A percentile compares a stretch with the other conserved stretches of the same genome.
Evolutionary conservation across 37 sponge, comb jelly and placozoan species (phyloP).

Genomic region (Agelas oroides): DNA sequence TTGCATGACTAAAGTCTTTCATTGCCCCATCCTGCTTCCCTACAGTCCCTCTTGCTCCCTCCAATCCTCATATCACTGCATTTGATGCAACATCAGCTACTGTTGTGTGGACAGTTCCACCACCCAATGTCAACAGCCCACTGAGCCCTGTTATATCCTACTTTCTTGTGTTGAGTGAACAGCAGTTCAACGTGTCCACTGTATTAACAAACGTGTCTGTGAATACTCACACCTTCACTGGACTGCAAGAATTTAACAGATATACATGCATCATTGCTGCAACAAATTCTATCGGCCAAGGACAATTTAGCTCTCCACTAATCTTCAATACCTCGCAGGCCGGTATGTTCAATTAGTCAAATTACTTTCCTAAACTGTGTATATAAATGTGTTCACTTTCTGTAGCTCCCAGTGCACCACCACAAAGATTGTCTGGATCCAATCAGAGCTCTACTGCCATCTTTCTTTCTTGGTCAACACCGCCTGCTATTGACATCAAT

Average conservation of each 20-base stretch:
- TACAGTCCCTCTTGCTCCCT: background rate
- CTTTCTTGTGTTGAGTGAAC: background rate
- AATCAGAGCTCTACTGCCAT: background rate
- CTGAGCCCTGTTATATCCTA: background rate
- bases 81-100: background rate
- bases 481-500: slow-evolving; percentile 21
- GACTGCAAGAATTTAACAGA: background rate
- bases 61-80: background rate
- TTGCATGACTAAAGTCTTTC: too few species aligned
- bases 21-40: background rate
- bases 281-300: background rate
- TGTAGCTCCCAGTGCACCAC: slow-evolving; percentile 30
- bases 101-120: background rate
- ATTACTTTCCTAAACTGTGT: too few species aligned
- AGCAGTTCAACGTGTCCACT: too few species aligned
- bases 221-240: background rate
- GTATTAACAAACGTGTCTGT: too few species aligned
- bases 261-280: slow-evolving; percentile 15
- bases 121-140: background rate
- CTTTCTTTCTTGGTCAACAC: slow-evolving; percentile 13
- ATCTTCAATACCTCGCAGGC: background rate
- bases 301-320: background rate
- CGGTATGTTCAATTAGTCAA: background rate
- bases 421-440: background rate
- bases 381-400: too few species aligned